Evolutionary conservation across 1,140 invertebrate species (phyloP), one percentile per base, ranked within the genome.

Genomic region (Magallana ariakensis): DNA sequence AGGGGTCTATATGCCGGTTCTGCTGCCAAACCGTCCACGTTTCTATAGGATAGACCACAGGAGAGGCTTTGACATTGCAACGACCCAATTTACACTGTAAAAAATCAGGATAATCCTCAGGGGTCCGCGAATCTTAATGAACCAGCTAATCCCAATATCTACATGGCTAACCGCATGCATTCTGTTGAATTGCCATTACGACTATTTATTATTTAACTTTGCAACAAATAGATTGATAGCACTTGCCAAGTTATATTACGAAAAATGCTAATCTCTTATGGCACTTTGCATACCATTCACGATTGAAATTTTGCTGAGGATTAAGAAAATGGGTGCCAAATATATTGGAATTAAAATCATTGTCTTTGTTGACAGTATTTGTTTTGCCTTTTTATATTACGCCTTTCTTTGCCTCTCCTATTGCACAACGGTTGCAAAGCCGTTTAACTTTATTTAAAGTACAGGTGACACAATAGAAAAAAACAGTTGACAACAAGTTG

Each of bases 81-180:
- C 13, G 58, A 60, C 58, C 58, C 58, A 60, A 15, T 60, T 60
- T 60, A n/a, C 5, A 60, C 58, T 16, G 15, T 13, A 60, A 16
- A 60, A 75, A 26, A 22, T 46, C 33, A 26, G 22, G 66, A 26
- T 75, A 75, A 33, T 26, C 66, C 66, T 26, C 22, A 75, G 22
- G 19, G 66, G 66, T 75, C 66, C 13, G 7, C 33, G 66, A 70
- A 70, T 70, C 8, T 11, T 26, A 75, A 13, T 75, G 66, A 75
- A 75, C 22, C 22, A 10, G 66, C 22, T 75, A 75, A 75, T 75
- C 66, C 66, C 8, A 46, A 75, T 26, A 75, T 75, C 66, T 19
- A 75, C 22, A 75, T 33, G 66, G 22, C 33, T 22, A 75, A 75
- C 66, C 66, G 66, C 66, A 75, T 75, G 66, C 66, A 75, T 75